Evolutionary conservation across 2,888 invertebrate species (phyloP), one percentile per base, ranked within the genome.

Genomic region (Polia nebulosa): DNA sequence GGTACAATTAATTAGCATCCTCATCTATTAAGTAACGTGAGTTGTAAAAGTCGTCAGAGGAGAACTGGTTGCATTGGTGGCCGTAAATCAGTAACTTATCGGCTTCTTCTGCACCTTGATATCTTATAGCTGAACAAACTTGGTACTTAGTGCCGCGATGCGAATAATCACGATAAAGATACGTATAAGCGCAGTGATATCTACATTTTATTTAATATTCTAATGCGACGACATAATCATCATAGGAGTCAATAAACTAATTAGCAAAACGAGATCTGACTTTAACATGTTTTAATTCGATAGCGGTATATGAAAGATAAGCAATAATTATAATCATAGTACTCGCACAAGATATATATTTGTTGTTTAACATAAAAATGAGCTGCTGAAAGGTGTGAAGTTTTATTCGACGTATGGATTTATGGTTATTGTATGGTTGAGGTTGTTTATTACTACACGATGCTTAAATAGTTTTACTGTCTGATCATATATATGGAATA

Each of bases 201-300:
- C 49, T 52, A 39, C 17, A 47, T 70, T 77, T 72, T 66, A 65
- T 71, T 76, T 34, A 39, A 61, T 59, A 71, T 57, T 65, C 59
- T 60, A 57, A 47, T 60, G 27, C 52, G 56, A 47, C 47, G 20
- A 52, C 44, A 53, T 76, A 32, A 49, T 52, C 45, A 47, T 58
- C 32, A 44, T 11, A 47, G 72, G 59, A 76, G 72, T 77, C 75
- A 76, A 77, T 71, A 72, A 77, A 61, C 77, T 76, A 66, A 77
- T 77, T 61, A 72, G 53, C 36, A 11, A 58, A 64, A 45, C 57
- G 45, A 60, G 56, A 64, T 51, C 41, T 22, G 36, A 13, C 9
- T 27, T n/a, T 13, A 27, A 44, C 20, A 64, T n/a, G 44, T 70
- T 25, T 60, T 57, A 17, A 71, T 75, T 9, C 15, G 25, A 52